Evolutionary conservation across 2,113 vertebrate genomes (phyloP).

Genomic region (Lepus europaeus): DNA sequence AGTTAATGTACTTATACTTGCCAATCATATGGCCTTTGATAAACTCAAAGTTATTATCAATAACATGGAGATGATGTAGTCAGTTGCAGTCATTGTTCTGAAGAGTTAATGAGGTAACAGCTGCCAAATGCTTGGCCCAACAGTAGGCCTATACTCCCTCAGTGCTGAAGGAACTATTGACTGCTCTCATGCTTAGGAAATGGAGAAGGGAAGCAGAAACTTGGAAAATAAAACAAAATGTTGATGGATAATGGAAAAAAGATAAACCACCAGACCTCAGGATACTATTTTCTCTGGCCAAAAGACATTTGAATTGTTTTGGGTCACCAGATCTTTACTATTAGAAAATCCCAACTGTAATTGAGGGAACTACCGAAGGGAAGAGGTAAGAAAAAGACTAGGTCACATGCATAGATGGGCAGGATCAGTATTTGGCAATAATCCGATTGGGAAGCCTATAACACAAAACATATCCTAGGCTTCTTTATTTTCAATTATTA

Average conservation of each 20-base stretch:
- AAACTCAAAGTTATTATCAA: neutral
- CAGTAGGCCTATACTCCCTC: neutral
- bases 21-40: neutral
- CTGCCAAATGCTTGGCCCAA: neutral
- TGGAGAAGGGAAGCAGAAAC: neutral
- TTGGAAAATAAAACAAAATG: neutral
- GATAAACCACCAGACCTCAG: neutral
- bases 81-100: neutral
- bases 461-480: neutral
- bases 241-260: neutral
- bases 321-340: neutral
- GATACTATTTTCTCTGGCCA: neutral
- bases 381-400: neutral
- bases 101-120: neutral
- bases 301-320: neutral
- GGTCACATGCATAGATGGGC: rapidly evolving
- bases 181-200: neutral
- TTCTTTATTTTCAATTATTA: conserved; percentile 30
- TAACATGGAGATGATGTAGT: neutral
- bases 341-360: neutral
- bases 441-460: neutral
- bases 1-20: neutral
- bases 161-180: neutral
- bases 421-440: neutral
- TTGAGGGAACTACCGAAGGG: neutral